phyloP scores from a whole-genome alignment of 2,113 vertebrate genomes.

The Cephalopholis sonnerati region DNA sequence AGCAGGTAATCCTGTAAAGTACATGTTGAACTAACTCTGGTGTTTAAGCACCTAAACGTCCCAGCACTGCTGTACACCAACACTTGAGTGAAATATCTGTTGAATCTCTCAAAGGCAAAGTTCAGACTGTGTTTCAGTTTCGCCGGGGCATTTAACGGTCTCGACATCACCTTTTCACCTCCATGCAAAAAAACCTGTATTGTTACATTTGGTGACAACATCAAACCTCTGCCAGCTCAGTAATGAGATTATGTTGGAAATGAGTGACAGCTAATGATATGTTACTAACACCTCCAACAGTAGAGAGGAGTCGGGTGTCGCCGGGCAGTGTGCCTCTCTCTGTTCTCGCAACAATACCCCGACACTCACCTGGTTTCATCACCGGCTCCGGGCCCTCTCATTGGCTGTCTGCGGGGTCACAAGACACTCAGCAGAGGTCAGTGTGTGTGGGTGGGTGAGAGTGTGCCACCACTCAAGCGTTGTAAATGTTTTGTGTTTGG shows the following conservation, averaged over 20 bases:
- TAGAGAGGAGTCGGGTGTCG: constrained; percentile 29
- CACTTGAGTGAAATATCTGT: neutral
- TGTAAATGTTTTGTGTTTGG: constrained; percentile 20
- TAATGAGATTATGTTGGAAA: constrained; percentile 10
- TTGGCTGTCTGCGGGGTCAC: constrained; percentile 21
- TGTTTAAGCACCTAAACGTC: too few species aligned
- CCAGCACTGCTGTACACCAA: too few species aligned
- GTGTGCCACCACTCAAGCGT: constrained; percentile 34
- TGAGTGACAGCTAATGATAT: constrained; percentile 39
- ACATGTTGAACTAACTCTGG: too few species aligned
- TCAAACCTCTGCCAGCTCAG: neutral
- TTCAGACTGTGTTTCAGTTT: neutral
- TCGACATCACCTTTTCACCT: neutral
- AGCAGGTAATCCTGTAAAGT: too few species aligned
- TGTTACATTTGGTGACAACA: neutral
- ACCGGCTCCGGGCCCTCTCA: neutral
- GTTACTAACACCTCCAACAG: neutral
- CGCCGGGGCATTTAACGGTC: neutral
- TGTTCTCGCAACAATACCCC: constrained; percentile 20
- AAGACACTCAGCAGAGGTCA: constrained; percentile 4
- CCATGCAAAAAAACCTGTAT: neutral
- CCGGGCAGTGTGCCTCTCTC: constrained; percentile 36
- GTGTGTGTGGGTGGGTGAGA: constrained; percentile 10
- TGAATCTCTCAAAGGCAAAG: neutral
- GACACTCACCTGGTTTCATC: constrained; percentile 40